Base-by-base conservation (phyloP, 2,113 vertebrate genomes). In the Paralichthys olivaceus region DNA sequence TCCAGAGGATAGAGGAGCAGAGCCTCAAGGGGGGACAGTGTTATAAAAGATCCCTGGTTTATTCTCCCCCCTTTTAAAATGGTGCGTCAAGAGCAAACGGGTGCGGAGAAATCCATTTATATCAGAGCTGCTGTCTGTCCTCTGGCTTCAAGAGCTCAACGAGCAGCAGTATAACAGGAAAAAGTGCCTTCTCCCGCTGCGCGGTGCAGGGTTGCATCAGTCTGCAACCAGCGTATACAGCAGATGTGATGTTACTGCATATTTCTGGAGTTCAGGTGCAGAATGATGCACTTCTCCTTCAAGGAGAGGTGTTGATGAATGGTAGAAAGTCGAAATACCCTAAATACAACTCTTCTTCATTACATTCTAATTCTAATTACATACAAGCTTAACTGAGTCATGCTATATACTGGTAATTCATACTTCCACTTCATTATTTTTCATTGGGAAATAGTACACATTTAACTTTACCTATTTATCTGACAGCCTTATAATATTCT, bases 31-130 rank as follows among this genome's bases (percentile, higher is more conserved):
- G 66, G n/a, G 71, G 75, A 58, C 69, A 49, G 68, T 8, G 59
- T 71, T 70, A 71, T 80, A 76, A 87, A 69, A 68, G 73, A 75
- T 61, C 67, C 20, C n/a, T 12, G 5, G 55, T 83, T 75, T 66
- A 80, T 78, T 65, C 59, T 72, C 47, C 49, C 20, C 49, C n/a
- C 22, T 32, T n/a, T 80, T 71, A 47, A 72, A 85, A 76, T 22
- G 58, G 56, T 49, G 75, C 71, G 65, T 77, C 66, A 69, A 26
- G 19, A 56, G 54, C 66, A 77, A 67, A 63, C 32, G 25, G 58
- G 29, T 61, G 45, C 53, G 65, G 54, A 67, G 45, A 64, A 78
- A 73, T 64, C 68, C 76, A 57, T 79, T 86, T 79, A 84, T 78
- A 83, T 84, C 67, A 72, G 58, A 69, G 63, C 72, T 59, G 40